These are phyloP conservation scores for Lota lota DNA, from an alignment of 2,113 vertebrate genomes.

Conservation along the genomic window DNA sequence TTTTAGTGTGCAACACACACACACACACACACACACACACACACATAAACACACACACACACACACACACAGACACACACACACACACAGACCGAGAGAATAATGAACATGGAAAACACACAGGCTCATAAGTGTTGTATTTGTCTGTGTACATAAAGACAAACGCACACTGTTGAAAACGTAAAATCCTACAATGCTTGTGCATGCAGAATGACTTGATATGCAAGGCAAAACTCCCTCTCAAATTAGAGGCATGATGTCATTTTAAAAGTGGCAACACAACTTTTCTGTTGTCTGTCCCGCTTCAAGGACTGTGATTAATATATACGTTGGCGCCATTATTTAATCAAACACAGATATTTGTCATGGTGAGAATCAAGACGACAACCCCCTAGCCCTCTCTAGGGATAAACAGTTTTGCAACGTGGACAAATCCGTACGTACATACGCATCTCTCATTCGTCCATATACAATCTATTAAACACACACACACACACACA, in stretches of 20 bases:
- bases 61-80: constrained; percentile 19
- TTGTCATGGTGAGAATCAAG: background rate
- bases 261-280: too few relatives aligned
- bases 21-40: constrained; percentile 8
- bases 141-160: background rate
- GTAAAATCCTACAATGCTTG: too few relatives aligned
- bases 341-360: background rate
- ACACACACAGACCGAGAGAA: constrained; percentile 11
- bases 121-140: background rate
- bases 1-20: constrained; percentile 13
- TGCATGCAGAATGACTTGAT: too few relatives aligned
- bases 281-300: too few relatives aligned
- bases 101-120: constrained; percentile 11
- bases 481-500: background rate
- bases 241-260: too few relatives aligned
- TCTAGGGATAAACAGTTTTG: too few relatives aligned
- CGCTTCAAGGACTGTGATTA: background rate
- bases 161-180: background rate
- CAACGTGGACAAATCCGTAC: too few relatives aligned
- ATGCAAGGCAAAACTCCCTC: too few relatives aligned
- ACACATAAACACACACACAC: constrained; percentile 17
- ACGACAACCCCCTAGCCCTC: too few relatives aligned
- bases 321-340: background rate
- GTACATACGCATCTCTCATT: too few relatives aligned
- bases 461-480: background rate